Conservation (phyloP, 2,113 vertebrate genomes). For the Campylorhamphus procurvoides region DNA sequence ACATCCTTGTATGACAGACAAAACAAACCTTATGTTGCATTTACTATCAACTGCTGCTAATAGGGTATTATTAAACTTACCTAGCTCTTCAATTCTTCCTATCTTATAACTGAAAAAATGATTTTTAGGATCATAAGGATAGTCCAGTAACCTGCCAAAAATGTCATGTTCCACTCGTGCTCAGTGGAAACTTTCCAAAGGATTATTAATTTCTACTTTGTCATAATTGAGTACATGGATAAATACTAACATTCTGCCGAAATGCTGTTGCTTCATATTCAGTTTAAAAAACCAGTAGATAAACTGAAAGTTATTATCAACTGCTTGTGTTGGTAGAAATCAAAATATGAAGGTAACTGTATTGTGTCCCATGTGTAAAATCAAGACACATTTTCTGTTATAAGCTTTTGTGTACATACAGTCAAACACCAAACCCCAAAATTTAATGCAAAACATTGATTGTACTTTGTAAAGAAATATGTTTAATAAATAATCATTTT, state of each 20-base stretch:
- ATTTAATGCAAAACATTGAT: conserved; percentile 71
- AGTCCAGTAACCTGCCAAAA: conserved; percentile 69
- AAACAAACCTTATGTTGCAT: conserved; percentile 85
- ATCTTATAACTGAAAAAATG: conserved; percentile 72
- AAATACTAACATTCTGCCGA: conserved; percentile 46
- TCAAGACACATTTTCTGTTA: conserved; percentile 68
- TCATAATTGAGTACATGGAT: conserved; percentile 42
- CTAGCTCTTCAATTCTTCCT: conserved; percentile 78
- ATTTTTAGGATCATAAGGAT: conserved; percentile 74
- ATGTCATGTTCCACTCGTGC: conserved; percentile 35
- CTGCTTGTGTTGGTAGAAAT: conserved; percentile 43
- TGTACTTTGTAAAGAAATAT: conserved; percentile 83
- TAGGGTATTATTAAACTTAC: conserved; percentile 78
- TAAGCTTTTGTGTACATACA: conserved; percentile 76
- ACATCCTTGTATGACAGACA: conserved; percentile 81
- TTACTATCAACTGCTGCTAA: conserved; percentile 84
- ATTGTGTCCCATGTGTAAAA: conserved; percentile 58
- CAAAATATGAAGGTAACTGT: conserved; percentile 27
- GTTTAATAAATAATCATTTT: conserved; percentile 85
- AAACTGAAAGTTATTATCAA: conserved; percentile 47
- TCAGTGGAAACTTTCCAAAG: conserved; percentile 39
- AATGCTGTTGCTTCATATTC: neutral
- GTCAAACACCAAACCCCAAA: conserved; percentile 52
- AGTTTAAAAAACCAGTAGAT: neutral
- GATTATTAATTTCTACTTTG: conserved; percentile 25